phyloP scores from a whole-genome alignment of 2,888 invertebrate genomes.

The Lysandra bellargus region DNA sequence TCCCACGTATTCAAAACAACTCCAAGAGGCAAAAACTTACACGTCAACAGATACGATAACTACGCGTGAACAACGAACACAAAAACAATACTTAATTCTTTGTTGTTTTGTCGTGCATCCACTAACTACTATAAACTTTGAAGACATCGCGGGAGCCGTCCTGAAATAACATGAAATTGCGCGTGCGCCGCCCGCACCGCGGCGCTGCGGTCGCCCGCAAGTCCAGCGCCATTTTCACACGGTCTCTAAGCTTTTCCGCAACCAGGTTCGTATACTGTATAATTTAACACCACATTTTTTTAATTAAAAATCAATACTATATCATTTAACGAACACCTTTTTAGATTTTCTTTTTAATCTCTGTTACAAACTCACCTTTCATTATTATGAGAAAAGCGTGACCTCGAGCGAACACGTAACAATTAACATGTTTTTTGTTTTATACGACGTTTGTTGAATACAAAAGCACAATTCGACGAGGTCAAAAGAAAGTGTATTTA shows the following conservation, averaged over 20 bases:
- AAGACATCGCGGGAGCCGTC: constrained; percentile 79
- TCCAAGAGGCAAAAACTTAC: not conserved
- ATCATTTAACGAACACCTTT: not conserved
- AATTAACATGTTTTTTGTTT: constrained; percentile 77
- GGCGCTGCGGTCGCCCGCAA: constrained; percentile 68
- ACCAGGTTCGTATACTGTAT: constrained; percentile 63
- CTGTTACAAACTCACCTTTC: not conserved
- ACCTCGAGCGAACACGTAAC: constrained; percentile 70
- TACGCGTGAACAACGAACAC: not conserved
- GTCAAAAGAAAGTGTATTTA: constrained; percentile 46
- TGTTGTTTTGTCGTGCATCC: constrained; percentile 22
- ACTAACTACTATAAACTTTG: constrained; percentile 42
- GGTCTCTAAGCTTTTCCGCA: constrained; percentile 74
- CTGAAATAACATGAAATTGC: constrained; percentile 78
- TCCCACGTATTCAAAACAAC: not conserved
- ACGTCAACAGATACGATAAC: not conserved
- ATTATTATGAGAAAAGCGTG: constrained; percentile 42
- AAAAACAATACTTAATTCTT: constrained; percentile 3
- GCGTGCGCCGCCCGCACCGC: constrained; percentile 71
- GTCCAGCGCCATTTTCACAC: constrained; percentile 78
- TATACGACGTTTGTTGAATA: constrained; percentile 60
- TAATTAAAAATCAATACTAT: not conserved
- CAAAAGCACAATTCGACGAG: constrained; percentile 50
- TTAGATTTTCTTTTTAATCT: not conserved
- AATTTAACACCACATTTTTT: constrained; percentile 24